These are phyloP conservation scores for Papilio protenor DNA, from an alignment of 2,888 invertebrate species.

Conservation along the genomic window DNA sequence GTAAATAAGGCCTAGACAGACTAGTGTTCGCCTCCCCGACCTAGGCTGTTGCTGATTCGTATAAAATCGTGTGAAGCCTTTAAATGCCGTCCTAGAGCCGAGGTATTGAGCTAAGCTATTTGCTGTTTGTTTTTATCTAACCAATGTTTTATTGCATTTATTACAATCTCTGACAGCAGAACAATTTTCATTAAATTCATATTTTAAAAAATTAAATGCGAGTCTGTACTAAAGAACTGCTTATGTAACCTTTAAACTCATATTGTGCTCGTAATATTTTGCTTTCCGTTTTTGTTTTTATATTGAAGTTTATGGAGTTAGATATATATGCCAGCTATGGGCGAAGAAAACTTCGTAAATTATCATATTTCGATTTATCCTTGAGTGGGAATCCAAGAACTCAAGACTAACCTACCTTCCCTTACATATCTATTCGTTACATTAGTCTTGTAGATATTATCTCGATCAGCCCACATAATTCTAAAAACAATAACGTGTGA, in stretches of 20 bases:
- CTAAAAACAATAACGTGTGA: conserved; percentile 2
- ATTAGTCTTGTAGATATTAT: background rate
- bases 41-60: conserved; percentile 13
- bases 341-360: background rate
- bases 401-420: background rate
- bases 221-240: background rate
- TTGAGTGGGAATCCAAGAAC: background rate
- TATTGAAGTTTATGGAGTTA: background rate
- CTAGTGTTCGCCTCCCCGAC: background rate
- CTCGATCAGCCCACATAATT: conserved; percentile 6
- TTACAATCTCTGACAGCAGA: too few species aligned
- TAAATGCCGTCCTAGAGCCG: conserved; percentile 9
- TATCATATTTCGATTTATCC: background rate
- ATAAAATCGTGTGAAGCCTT: conserved; percentile 12
- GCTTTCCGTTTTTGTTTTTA: background rate
- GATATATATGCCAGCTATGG: background rate
- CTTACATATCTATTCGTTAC: background rate
- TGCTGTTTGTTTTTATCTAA: background rate
- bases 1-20: background rate
- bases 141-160: conserved; percentile 11
- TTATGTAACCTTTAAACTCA: background rate
- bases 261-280: too few species aligned
- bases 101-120: conserved; percentile 31
- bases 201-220: background rate
- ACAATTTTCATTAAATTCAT: background rate